phyloP scores from a whole-genome alignment of 2,888 invertebrate species.

The Amiota minor region DNA sequence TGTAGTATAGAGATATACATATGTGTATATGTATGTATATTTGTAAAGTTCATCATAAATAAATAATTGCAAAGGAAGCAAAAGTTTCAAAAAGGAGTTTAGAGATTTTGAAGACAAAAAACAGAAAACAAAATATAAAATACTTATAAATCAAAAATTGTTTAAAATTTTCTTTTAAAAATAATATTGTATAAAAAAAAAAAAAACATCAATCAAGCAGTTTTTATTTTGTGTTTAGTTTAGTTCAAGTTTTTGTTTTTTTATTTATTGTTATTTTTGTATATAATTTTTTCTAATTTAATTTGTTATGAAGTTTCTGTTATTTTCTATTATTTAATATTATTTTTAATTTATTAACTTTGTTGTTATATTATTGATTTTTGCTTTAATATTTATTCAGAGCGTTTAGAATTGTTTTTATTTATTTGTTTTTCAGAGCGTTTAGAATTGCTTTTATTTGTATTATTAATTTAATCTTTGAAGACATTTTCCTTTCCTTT shows the following conservation, averaged over 20 bases:
- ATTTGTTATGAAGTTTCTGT: not conserved
- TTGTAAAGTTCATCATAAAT: too few species aligned
- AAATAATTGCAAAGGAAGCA: too few species aligned
- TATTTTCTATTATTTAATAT: not conserved
- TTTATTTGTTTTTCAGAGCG: conserved; percentile 2
- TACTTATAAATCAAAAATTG: conserved; percentile 2
- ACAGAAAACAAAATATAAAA: not conserved
- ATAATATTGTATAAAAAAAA: not conserved
- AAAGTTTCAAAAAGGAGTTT: too few species aligned
- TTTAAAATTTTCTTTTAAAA: not conserved
- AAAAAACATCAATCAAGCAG: not conserved
- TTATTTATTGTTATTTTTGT: too few species aligned
- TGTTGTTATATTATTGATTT: conserved; percentile 23
- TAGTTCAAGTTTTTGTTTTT: too few species aligned
- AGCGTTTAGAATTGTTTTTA: conserved; percentile 22
- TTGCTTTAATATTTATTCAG: conserved; percentile 9
- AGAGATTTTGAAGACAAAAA: too few species aligned
- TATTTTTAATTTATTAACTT: conserved; percentile 22
- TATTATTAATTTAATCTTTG: too few species aligned
- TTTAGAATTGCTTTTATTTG: conserved; percentile 5
- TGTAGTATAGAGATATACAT: too few species aligned
- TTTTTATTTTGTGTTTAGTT: too few species aligned
- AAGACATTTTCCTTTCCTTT: too few species aligned
- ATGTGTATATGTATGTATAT: too few species aligned
- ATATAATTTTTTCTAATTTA: too few species aligned